phyloP scores from a whole-genome alignment of 2,888 invertebrate genomes.

The Xanthorhoe spadicearia region DNA sequence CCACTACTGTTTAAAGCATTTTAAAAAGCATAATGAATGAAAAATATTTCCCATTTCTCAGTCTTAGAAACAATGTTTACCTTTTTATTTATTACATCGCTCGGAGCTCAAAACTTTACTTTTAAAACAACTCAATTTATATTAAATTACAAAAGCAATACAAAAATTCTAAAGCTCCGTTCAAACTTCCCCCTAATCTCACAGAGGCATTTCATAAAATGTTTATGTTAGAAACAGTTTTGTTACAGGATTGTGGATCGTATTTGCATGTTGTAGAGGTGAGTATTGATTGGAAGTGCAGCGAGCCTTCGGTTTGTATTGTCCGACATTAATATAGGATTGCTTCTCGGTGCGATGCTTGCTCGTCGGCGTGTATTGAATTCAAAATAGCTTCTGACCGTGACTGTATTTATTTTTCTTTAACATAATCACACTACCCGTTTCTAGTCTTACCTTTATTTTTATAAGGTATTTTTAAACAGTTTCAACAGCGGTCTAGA shows the following conservation, averaged over 20 bases:
- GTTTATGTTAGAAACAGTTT: conserved; percentile 24
- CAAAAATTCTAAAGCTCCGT: conserved; percentile 27
- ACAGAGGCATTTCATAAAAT: conserved; percentile 34
- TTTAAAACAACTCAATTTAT: conserved; percentile 14
- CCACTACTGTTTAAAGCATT: not conserved
- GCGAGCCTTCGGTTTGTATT: conserved; percentile 40
- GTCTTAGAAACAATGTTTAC: not conserved
- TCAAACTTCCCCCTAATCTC: conserved; percentile 22
- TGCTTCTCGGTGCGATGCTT: conserved; percentile 33
- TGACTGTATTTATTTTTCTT: conserved; percentile 10
- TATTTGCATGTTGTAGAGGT: conserved; percentile 17
- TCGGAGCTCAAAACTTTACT: not conserved
- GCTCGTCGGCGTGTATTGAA: conserved; percentile 31
- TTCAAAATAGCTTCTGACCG: conserved; percentile 22
- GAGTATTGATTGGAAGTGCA: conserved; percentile 38
- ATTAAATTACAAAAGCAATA: conserved; percentile 17
- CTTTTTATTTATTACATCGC: not conserved
- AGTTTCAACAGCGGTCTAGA: too few relatives aligned
- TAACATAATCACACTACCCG: not conserved
- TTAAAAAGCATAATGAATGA: conserved; percentile 3
- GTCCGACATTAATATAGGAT: conserved; percentile 43
- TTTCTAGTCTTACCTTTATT: not conserved
- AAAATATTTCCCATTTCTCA: not conserved
- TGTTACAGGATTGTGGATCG: conserved; percentile 3
- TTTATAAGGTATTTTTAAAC: not conserved